Evolutionary conservation across 92 coral and sea anemone species (phyloP), one percentile per base, ranked within the genome.

Genomic region (Parazoanthus swiftii): DNA sequence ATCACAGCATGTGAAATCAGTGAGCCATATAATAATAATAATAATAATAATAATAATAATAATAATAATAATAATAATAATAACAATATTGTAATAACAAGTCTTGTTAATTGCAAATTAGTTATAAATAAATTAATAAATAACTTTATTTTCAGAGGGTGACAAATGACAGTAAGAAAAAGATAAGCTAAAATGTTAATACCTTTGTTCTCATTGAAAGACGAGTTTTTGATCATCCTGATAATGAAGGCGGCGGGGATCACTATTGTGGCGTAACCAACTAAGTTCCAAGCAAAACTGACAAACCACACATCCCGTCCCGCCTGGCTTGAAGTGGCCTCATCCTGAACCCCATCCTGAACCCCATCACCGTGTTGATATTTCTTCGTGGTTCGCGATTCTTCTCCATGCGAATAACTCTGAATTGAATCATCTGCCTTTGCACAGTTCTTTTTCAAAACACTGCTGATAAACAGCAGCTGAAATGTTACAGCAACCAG

Each of bases 231-330:
- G 44, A 97, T 91, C 89, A 95, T 90, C 68, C 98, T 94, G 33
- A 97, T 94, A 13, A 94, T 23, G n/a, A 95, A 67, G 5, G 95
- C 94, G 29, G 90, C 95, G 7, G 99, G 99, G 2, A 97, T 81
- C 21, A 95, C 83, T 14, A 97, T 73, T 8, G 99, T 97, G 48
- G 98, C 98, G 90, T 97, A 97, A 59, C 99, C 99, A 66, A 97
- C 85, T 0, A 95, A 26, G 54, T 97, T 97, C 99, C 99, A 97
- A 33, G 89, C 77, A 59, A 97, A 78, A 79, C 81, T 91, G 20
- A 89, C 85, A 66, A 95, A 82, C 99, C 99, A 97, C 29, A 89
- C 82, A 37, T 91, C 93, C 54, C 90, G 79, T 8, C 43, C 86
- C 65, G 39, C 16, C 82, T 71, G 71, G 67, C 72, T 80, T 56